Evolutionary conservation across 2,113 vertebrate species (phyloP).

Genomic region (Cettia cetti): DNA sequence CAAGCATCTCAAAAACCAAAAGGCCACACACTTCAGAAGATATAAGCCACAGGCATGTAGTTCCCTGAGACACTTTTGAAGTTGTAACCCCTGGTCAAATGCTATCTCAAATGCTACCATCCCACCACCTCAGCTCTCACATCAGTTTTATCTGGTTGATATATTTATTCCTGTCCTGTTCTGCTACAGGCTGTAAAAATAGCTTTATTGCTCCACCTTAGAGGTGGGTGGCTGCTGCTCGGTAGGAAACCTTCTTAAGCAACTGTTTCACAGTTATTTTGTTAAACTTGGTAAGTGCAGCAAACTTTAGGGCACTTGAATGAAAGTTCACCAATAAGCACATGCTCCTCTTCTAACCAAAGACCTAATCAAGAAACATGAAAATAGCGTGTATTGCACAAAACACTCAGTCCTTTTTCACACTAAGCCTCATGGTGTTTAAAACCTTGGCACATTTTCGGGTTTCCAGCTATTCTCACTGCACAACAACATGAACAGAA

Average conservation of each 20-base stretch:
- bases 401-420: constrained; percentile 22
- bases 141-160: constrained; percentile 44
- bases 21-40: constrained; percentile 26
- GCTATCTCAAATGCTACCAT: constrained; percentile 46
- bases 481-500: constrained; percentile 22
- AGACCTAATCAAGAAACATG: background rate
- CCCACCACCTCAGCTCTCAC: constrained; percentile 33
- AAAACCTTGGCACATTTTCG: constrained; percentile 59
- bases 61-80: constrained; percentile 19
- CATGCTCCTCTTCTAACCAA: background rate
- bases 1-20: constrained; percentile 40
- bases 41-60: constrained; percentile 16
- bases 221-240: background rate
- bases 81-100: constrained; percentile 44
- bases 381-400: background rate
- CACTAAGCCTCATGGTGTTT: constrained; percentile 38
- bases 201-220: constrained; percentile 20
- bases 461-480: constrained; percentile 49
- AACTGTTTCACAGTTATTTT: background rate
- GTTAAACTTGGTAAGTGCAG: background rate
- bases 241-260: background rate
- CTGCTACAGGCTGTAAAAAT: constrained; percentile 26
- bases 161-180: constrained; percentile 37
- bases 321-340: background rate
- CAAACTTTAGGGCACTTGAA: background rate